A percentile compares a stretch with the other conserved stretches of the same genome.
These are phyloP conservation scores for Eupithecia subumbrata DNA, from an alignment of 2,888 invertebrate species.

Conservation along the genomic window DNA sequence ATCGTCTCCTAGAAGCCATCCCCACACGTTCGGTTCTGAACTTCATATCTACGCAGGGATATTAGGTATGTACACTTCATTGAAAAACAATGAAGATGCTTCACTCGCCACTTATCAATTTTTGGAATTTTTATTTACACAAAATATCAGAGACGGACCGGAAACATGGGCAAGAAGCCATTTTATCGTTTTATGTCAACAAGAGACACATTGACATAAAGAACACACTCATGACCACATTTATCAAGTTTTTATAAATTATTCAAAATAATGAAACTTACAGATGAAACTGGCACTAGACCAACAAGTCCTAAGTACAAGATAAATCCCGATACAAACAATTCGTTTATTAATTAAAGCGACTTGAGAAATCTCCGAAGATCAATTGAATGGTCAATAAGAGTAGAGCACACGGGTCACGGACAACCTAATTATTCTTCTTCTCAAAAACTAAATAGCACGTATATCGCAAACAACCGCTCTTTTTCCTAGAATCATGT, in stretches of 20 bases:
- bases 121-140: neutral
- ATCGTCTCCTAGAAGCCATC: conserved; percentile 73
- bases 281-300: neutral
- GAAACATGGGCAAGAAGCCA: neutral
- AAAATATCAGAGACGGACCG: neutral
- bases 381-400: conserved; percentile 77
- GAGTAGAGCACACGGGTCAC: conserved; percentile 73
- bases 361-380: conserved; percentile 67
- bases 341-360: conserved; percentile 48
- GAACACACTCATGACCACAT: neutral
- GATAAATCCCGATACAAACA: conserved; percentile 34
- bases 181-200: neutral
- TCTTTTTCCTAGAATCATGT: conserved; percentile 43
- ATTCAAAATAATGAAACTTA: neutral
- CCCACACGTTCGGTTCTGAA: conserved; percentile 55
- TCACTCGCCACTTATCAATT: neutral
- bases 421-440: conserved; percentile 70
- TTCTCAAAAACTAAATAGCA: conserved; percentile 48
- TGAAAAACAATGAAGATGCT: neutral
- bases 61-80: neutral
- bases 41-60: conserved; percentile 37
- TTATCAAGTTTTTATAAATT: neutral
- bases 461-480: conserved; percentile 25
- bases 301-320: neutral
- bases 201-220: neutral